Percentiles rank a stretch among this genome's conserved stretches.
Conservation (phyloP, 1,140 invertebrate genomes). For the Oryctes rhinoceros region DNA sequence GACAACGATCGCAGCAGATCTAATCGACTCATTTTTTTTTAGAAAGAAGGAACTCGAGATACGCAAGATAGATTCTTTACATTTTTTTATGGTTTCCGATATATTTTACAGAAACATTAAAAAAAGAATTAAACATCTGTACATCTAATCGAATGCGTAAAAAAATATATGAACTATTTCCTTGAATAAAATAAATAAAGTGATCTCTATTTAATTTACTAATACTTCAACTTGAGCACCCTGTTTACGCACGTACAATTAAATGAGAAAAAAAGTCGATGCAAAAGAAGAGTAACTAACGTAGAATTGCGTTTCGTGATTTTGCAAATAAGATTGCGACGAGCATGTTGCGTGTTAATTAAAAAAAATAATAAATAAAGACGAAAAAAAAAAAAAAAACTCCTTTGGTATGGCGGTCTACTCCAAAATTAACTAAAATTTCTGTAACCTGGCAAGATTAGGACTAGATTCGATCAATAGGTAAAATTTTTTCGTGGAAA, state of each 20-base stretch:
- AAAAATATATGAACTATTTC: background rate
- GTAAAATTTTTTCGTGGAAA: conserved; percentile 71
- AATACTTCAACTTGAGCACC: conserved; percentile 10
- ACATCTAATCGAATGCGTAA: background rate
- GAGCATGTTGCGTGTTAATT: background rate
- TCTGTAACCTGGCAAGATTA: conserved; percentile 22
- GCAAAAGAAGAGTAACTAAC: background rate
- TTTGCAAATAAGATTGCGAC: background rate
- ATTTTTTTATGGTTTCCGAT: no score
- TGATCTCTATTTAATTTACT: conserved; percentile 1
- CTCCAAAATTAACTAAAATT: background rate
- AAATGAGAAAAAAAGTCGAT: background rate
- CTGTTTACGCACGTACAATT: background rate
- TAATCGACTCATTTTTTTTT: no score
- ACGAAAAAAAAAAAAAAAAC: background rate
- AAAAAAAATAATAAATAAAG: conserved; percentile 8
- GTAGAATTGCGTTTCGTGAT: background rate
- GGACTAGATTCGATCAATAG: conserved; percentile 54
- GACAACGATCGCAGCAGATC: no score
- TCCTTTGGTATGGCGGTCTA: conserved; percentile 33
- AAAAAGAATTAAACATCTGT: background rate
- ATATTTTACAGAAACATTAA: no score
- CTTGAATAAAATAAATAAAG: background rate
- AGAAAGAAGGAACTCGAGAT: no score
- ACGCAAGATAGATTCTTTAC: no score